These are phyloP conservation scores for Copidosoma floridanum DNA, from an alignment of 1,140 invertebrate genomes.

Conservation along the genomic window DNA sequence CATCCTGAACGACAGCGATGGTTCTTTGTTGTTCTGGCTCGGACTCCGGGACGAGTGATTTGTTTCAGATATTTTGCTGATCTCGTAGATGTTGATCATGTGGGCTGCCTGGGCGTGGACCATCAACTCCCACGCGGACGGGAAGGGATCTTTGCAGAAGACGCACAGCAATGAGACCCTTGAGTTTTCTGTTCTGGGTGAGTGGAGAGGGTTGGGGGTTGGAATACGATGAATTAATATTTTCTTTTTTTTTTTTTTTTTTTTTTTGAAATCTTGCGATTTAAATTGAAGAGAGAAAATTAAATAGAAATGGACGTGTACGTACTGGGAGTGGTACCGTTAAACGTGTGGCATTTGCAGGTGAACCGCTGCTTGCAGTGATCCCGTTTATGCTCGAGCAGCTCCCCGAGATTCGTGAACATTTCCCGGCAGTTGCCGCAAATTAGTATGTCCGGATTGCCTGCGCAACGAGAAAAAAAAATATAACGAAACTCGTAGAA, in stretches of 20 bases:
- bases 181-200: slow-evolving; percentile 48
- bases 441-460: slow-evolving; percentile 83
- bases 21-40: slow-evolving; percentile 34
- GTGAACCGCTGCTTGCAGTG: slow-evolving; percentile 83
- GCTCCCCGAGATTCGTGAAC: slow-evolving; percentile 77
- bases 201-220: too few species aligned
- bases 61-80: slow-evolving; percentile 57
- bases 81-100: slow-evolving; percentile 79
- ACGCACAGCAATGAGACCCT: slow-evolving; percentile 68
- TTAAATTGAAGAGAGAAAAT: too few species aligned
- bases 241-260: too few species aligned
- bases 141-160: slow-evolving; percentile 75
- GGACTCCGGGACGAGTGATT: slow-evolving; percentile 44
- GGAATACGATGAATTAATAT: too few species aligned
- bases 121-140: slow-evolving; percentile 77
- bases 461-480: too few species aligned
- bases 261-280: too few species aligned
- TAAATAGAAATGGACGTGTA: too few species aligned
- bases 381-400: slow-evolving; percentile 82
- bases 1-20: slow-evolving; percentile 23
- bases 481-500: too few species aligned
- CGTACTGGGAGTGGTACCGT: slow-evolving; percentile 56
- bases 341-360: slow-evolving; percentile 73
- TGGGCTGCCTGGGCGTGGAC: slow-evolving; percentile 77
- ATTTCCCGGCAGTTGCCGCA: slow-evolving; percentile 85